Evolutionary conservation across 2,888 invertebrate species (phyloP).

Genomic region (Dascillus cervinus): DNA sequence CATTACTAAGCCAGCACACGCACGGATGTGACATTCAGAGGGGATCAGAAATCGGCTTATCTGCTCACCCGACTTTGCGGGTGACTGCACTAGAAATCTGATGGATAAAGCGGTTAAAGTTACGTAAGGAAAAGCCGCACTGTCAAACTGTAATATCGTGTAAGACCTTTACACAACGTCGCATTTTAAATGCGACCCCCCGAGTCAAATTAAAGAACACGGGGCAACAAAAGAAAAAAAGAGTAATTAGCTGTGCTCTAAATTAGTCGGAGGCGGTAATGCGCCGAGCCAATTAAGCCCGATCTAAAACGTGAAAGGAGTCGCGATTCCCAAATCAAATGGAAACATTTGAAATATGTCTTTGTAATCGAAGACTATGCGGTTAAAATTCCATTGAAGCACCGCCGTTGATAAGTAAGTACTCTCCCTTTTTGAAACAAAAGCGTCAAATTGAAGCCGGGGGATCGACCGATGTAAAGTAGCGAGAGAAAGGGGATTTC

Average conservation of each 20-base stretch:
- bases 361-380: conserved; percentile 11
- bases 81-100: conserved; percentile 8
- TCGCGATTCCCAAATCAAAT: too few species aligned
- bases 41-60: conserved; percentile 15
- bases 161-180: too few species aligned
- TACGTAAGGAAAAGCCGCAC: too few species aligned
- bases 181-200: too few species aligned
- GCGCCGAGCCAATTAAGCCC: too few species aligned
- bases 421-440: conserved; percentile 16
- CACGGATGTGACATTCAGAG: conserved; percentile 14
- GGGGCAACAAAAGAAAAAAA: too few species aligned
- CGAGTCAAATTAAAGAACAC: too few species aligned
- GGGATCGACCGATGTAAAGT: conserved; percentile 19
- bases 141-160: too few species aligned
- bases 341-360: too few species aligned
- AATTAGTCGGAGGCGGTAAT: too few species aligned
- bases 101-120: conserved; percentile 1
- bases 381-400: conserved; percentile 10
- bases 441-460: conserved; percentile 15
- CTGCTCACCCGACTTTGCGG: conserved; percentile 10
- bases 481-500: conserved; percentile 16
- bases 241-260: too few species aligned
- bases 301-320: too few species aligned
- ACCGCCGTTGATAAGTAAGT: conserved; percentile 9
- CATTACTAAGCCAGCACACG: conserved; percentile 24